These are phyloP conservation scores for Carterocephalus palaemon DNA, from an alignment of 2,888 invertebrate species.

Conservation along the genomic window DNA sequence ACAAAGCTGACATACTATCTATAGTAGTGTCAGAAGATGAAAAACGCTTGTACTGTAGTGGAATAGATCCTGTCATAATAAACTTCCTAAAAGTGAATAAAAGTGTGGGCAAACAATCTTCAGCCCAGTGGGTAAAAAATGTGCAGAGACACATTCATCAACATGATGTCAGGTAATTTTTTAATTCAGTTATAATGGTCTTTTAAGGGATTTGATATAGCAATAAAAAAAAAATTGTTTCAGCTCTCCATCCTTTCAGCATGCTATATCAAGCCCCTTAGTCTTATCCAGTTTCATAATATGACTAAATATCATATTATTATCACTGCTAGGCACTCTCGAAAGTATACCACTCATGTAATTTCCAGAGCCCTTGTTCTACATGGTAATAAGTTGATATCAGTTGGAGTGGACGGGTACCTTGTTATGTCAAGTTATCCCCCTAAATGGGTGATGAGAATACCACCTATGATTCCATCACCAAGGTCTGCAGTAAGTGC, in stretches of 20 bases:
- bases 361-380: conserved; percentile 81
- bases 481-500: conserved; percentile 77
- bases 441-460: conserved; percentile 82
- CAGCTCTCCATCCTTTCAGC: no score
- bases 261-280: no score
- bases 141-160: conserved; percentile 88
- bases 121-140: conserved; percentile 89
- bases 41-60: conserved; percentile 85
- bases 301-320: no score
- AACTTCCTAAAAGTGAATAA: conserved; percentile 84
- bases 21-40: conserved; percentile 85
- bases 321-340: no score
- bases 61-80: conserved; percentile 89
- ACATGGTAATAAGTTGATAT: conserved; percentile 82
- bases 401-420: conserved; percentile 90
- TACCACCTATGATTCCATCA: conserved; percentile 84
- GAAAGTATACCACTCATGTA: no score
- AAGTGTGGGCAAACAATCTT: conserved; percentile 64
- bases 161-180: conserved; percentile 86
- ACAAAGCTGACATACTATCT: conserved; percentile 89
- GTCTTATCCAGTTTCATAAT: no score
- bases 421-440: conserved; percentile 85
- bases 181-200: neutral
- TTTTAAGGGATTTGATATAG: no score
- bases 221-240: no score